These are phyloP conservation scores for Horisme vitalbata DNA, from an alignment of 2,888 invertebrate species.

Conservation along the genomic window DNA sequence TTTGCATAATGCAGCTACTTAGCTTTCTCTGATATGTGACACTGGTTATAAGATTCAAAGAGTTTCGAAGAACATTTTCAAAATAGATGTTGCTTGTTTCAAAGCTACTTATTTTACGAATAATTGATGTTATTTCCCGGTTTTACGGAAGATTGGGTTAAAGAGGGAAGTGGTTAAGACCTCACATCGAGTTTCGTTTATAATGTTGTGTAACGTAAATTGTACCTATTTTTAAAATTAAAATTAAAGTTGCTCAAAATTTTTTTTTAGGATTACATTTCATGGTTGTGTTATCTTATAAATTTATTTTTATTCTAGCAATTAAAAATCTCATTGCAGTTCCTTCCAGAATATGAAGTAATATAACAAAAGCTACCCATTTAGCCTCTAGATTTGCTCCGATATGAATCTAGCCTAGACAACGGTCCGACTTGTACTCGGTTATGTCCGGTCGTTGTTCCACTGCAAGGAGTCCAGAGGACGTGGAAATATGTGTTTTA, in stretches of 20 bases:
- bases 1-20: conserved; percentile 66
- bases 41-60: conserved; percentile 46
- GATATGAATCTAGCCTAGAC: conserved; percentile 24
- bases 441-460: conserved; percentile 47
- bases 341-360: conserved; percentile 4
- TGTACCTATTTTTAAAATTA: not conserved
- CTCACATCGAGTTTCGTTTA: no score
- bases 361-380: conserved; percentile 14
- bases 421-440: conserved; percentile 39
- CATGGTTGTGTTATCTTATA: no score
- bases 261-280: no score
- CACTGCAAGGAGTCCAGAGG: conserved; percentile 45
- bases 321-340: conserved; percentile 12
- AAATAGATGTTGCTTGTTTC: conserved; percentile 17
- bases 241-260: no score
- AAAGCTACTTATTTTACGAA: conserved; percentile 15
- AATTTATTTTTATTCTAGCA: no score
- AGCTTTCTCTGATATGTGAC: conserved; percentile 48
- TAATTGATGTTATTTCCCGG: conserved; percentile 18
- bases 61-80: conserved; percentile 24
- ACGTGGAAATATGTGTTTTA: conserved; percentile 57
- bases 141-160: conserved; percentile 8
- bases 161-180: conserved; percentile 6
- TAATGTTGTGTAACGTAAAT: no score
- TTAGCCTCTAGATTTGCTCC: conserved; percentile 11